Evolutionary conservation across 2,888 invertebrate species (phyloP).

Genomic region (Callyntrura sp.): DNA sequence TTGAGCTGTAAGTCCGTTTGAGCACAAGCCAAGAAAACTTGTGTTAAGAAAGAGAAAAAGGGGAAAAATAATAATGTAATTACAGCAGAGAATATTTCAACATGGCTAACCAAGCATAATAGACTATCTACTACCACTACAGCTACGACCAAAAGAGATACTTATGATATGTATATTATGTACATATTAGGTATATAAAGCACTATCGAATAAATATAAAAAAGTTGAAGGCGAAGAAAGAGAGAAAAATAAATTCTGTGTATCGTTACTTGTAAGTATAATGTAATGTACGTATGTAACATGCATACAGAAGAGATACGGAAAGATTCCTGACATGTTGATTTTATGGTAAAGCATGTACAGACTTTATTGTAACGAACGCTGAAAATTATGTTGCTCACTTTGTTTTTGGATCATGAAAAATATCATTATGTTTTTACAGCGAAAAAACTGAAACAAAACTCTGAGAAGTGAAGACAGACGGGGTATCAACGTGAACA

Average conservation of each 20-base stretch:
- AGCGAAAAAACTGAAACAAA: background rate
- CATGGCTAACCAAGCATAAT: conserved; percentile 80
- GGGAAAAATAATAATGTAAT: conserved; percentile 77
- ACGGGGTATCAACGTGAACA: conserved; percentile 15
- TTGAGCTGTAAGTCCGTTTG: conserved; percentile 65
- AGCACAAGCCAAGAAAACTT: conserved; percentile 78
- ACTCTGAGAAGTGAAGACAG: conserved; percentile 10
- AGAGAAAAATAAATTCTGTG: conserved; percentile 28
- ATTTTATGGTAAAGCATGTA: conserved; percentile 5
- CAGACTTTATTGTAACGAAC: conserved; percentile 38
- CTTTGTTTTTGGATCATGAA: conserved; percentile 54
- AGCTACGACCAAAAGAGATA: conserved; percentile 32
- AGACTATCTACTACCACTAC: conserved; percentile 60
- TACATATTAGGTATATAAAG: background rate
- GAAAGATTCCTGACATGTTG: conserved; percentile 34
- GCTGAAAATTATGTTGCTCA: conserved; percentile 54
- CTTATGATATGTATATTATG: background rate
- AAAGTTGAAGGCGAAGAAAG: conserved; percentile 56
- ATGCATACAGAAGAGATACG: conserved; percentile 3
- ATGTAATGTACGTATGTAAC: background rate
- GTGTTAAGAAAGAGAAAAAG: conserved; percentile 74
- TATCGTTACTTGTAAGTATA: background rate
- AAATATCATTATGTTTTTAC: conserved; percentile 39
- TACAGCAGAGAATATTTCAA: conserved; percentile 80
- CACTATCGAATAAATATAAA: background rate